These are phyloP conservation scores for Crotalus tigris DNA, from an alignment of 2,113 vertebrate species.

Conservation along the genomic window DNA sequence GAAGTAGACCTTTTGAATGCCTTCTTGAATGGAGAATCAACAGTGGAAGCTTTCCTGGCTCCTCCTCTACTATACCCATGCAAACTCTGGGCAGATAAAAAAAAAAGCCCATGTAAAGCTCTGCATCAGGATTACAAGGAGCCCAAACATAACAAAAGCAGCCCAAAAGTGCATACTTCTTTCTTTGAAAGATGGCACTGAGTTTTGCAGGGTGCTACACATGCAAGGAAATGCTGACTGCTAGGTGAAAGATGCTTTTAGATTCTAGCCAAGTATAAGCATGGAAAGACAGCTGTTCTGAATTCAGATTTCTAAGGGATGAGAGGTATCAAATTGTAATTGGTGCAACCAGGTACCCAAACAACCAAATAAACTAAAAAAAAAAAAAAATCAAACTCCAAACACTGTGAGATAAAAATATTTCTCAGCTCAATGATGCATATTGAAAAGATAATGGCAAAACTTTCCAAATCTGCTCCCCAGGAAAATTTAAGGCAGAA, in stretches of 20 bases:
- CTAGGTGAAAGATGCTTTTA: not conserved
- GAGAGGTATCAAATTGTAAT: not conserved
- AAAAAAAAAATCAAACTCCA: not conserved
- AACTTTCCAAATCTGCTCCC: rapidly evolving
- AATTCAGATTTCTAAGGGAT: not conserved
- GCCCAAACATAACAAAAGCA: not conserved
- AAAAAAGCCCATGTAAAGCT: too few relatives aligned
- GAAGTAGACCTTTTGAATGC: not conserved
- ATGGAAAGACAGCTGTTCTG: not conserved
- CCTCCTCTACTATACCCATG: not conserved
- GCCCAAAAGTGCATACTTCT: not conserved
- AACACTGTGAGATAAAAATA: not conserved
- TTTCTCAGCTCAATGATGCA: not conserved
- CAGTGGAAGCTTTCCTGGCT: not conserved
- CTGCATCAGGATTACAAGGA: not conserved
- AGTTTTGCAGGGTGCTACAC: not conserved
- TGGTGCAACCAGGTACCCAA: not conserved
- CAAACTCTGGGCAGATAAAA: too few relatives aligned
- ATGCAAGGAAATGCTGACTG: not conserved
- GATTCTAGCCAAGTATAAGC: not conserved
- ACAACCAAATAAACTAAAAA: not conserved
- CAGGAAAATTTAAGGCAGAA: not conserved
- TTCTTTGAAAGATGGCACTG: not conserved
- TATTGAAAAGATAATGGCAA: not conserved
- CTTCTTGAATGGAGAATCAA: not conserved